Evolutionary conservation across 2,888 invertebrate species (phyloP).

Genomic region (Isoperla grammatica): DNA sequence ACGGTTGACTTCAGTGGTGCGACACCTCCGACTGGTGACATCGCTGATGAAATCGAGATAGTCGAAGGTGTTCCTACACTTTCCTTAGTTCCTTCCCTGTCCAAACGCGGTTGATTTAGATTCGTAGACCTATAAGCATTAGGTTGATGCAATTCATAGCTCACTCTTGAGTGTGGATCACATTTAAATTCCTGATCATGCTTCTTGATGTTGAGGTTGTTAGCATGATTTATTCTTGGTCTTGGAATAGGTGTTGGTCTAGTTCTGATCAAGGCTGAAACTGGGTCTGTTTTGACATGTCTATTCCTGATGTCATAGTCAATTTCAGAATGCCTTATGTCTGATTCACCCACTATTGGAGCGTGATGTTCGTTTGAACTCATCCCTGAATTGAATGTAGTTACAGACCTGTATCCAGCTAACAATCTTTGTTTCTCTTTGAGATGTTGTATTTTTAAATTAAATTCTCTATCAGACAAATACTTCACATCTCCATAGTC

Average conservation of each 20-base stretch:
- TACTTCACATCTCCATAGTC: conserved; percentile 74
- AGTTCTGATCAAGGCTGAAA: neutral
- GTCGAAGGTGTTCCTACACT: conserved; percentile 5
- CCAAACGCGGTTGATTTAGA: neutral
- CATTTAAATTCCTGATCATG: neutral
- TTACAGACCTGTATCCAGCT: neutral
- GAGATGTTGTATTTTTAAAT: conserved; percentile 60
- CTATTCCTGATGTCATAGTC: no score
- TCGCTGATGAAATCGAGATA: neutral
- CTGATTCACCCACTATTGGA: neutral
- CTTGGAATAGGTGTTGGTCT: neutral
- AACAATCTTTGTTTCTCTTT: conserved; percentile 55
- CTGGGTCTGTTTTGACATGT: neutral
- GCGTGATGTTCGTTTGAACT: neutral
- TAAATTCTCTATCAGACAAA: conserved; percentile 68
- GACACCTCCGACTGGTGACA: neutral
- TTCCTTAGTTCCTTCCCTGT: neutral
- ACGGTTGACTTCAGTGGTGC: neutral
- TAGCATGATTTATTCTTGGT: neutral
- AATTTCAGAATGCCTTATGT: neutral
- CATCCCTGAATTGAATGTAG: neutral
- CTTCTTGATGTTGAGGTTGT: neutral
- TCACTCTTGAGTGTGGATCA: neutral
- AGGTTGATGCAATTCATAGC: neutral
- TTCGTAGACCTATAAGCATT: no score